These are phyloP conservation scores for Monochamus saltuarius DNA, from an alignment of 1,140 invertebrate genomes.

Conservation along the genomic window DNA sequence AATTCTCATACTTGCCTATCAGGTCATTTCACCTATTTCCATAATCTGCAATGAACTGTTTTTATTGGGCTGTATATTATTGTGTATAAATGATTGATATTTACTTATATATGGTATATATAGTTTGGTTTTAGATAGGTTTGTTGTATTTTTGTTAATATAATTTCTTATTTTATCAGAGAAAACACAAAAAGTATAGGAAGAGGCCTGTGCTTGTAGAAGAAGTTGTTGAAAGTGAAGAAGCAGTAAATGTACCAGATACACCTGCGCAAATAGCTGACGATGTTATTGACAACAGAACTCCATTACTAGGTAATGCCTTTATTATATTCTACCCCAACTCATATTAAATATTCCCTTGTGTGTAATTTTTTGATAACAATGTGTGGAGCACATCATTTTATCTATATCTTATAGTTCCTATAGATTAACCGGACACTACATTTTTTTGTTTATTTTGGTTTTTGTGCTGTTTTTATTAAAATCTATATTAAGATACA, in stretches of 20 bases:
- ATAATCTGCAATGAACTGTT: too few species aligned
- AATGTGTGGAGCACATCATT: not conserved
- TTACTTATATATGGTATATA: too few species aligned
- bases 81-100: too few species aligned
- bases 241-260: constrained; percentile 13
- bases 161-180: constrained; percentile 15
- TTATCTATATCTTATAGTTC: not conserved
- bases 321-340: not conserved
- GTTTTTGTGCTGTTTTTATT: not conserved
- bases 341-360: not conserved
- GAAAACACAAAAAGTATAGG: constrained; percentile 14
- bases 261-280: constrained; percentile 22
- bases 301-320: constrained; percentile 35
- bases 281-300: constrained; percentile 35
- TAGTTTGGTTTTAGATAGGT: too few species aligned
- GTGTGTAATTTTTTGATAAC: not conserved
- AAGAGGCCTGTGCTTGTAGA: not conserved
- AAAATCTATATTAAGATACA: not conserved
- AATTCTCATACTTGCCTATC: too few species aligned
- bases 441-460: not conserved
- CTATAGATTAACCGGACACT: not conserved
- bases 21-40: too few species aligned
- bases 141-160: not conserved
- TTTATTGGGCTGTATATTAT: too few species aligned
- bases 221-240: constrained; percentile 5